These are phyloP conservation scores for Blastobasis lacticolella DNA, from an alignment of 2,888 invertebrate species.

Conservation along the genomic window DNA sequence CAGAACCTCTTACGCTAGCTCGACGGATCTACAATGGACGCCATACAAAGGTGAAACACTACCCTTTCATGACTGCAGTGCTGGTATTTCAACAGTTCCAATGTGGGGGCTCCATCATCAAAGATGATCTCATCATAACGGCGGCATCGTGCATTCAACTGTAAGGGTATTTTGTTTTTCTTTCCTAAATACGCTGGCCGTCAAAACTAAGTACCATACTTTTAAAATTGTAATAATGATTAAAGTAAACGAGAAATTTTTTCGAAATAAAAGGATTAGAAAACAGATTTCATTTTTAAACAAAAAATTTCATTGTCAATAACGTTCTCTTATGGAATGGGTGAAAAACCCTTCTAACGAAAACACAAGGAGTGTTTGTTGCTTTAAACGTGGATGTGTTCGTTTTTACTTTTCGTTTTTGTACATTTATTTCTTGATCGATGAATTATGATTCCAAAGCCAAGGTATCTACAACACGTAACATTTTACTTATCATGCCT, in stretches of 20 bases:
- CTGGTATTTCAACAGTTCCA: slow-evolving; percentile 12
- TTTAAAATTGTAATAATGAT: background rate
- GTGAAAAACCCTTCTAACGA: background rate
- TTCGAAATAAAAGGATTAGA: background rate
- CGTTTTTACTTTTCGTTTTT: too few relatives aligned
- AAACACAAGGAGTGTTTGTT: too few relatives aligned
- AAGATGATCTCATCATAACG: slow-evolving; percentile 12
- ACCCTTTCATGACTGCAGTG: slow-evolving; percentile 19
- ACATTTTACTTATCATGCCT: too few relatives aligned
- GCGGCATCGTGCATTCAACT: slow-evolving; percentile 9
- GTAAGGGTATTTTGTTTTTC: background rate
- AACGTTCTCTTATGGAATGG: background rate
- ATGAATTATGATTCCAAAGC: too few relatives aligned
- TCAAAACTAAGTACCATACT: background rate
- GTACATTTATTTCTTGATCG: too few relatives aligned
- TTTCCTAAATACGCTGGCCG: background rate
- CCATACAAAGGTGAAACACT: slow-evolving; percentile 9
- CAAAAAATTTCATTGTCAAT: too few relatives aligned
- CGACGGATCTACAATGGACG: slow-evolving; percentile 16
- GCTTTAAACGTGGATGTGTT: too few relatives aligned
- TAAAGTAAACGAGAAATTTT: background rate
- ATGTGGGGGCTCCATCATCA: slow-evolving; percentile 19
- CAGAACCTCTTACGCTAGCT: background rate
- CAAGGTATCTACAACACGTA: too few relatives aligned
- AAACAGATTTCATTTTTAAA: background rate